These are phyloP conservation scores for Rhea pennata DNA, from an alignment of 2,113 vertebrate genomes.

Conservation along the genomic window DNA sequence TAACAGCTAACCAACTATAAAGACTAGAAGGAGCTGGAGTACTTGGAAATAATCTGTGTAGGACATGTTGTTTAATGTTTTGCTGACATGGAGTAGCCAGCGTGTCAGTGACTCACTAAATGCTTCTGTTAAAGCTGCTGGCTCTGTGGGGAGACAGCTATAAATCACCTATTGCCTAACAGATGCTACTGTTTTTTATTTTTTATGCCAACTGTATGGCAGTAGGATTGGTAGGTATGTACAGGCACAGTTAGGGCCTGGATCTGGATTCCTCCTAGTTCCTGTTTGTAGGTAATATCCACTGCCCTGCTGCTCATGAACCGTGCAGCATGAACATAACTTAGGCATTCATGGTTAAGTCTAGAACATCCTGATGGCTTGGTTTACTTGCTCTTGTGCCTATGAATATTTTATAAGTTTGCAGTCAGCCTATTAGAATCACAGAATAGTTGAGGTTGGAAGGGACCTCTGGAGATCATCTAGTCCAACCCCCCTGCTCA, in stretches of 20 bases:
- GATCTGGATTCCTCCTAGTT: background rate
- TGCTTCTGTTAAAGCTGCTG: background rate
- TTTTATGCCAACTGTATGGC: background rate
- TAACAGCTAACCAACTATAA: background rate
- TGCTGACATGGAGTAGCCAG: background rate
- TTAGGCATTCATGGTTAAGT: background rate
- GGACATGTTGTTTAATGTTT: background rate
- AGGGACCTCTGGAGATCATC: too few relatives aligned
- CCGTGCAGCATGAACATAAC: background rate
- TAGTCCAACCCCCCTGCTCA: too few relatives aligned
- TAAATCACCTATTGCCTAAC: background rate
- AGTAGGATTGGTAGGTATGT: background rate
- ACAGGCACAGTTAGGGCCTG: background rate
- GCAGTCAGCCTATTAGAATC: background rate
- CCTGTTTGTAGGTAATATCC: background rate
- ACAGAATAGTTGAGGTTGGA: too few relatives aligned
- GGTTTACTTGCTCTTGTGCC: background rate
- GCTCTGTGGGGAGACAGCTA: background rate
- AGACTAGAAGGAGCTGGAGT: background rate
- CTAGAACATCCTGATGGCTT: background rate
- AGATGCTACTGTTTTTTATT: background rate
- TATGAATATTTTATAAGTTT: background rate
- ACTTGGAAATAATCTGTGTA: background rate
- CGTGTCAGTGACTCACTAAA: background rate
- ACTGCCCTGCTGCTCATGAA: accelerated